Evolutionary conservation across 2,113 vertebrate genomes (phyloP), one percentile per base, ranked within the genome.

Genomic region (Galbula dea): DNA sequence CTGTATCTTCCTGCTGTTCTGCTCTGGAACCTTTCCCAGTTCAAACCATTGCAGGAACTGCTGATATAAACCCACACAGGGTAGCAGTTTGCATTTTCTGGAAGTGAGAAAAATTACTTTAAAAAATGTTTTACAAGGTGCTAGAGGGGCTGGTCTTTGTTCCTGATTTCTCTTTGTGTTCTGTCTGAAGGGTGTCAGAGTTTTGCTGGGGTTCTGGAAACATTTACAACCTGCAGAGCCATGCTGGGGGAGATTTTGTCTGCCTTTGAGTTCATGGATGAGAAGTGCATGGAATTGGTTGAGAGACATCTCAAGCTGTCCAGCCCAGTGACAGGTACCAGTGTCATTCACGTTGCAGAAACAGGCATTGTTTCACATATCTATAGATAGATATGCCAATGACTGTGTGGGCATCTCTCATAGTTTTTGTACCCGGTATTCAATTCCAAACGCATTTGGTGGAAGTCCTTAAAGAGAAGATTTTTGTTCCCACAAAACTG

Each of bases 211-310:
- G 98, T 99, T 45, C 96, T 99, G 96, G 97, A 98, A 94, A 98
- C 98, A 0, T 99, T 99, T 94, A 97, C 97, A 72, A 94, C 97
- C 55, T 98, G 98, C 97, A 98, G 96, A 95, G 93, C 96, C 69
- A 98, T 98, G 98, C 97, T 99, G 96, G 99, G 99, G 7, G 99
- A 99, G 96, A 98, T 99, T 95, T 98, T 99, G 71, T 99, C 99
- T 7, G 99, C 99, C 3, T 99, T 94, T 0, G 99, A 99, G 93
- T 99, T 99, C 96, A 97, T 99, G 97, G 99, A 99, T 52, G 93
- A 98, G 15, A 98, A 98, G 57, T 99, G 98, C 89, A 98, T 99
- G 98, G 96, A 97, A 62, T 27, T 99, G 90, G 98, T 99, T 10
- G 94, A 98, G 80, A 98, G 80, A 2, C 98, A 99, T 85, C 98